Evolutionary conservation across 92 coral and sea anemone species (phyloP), one percentile per base, ranked within the genome.

Genomic region (Parazoanthus swiftii): DNA sequence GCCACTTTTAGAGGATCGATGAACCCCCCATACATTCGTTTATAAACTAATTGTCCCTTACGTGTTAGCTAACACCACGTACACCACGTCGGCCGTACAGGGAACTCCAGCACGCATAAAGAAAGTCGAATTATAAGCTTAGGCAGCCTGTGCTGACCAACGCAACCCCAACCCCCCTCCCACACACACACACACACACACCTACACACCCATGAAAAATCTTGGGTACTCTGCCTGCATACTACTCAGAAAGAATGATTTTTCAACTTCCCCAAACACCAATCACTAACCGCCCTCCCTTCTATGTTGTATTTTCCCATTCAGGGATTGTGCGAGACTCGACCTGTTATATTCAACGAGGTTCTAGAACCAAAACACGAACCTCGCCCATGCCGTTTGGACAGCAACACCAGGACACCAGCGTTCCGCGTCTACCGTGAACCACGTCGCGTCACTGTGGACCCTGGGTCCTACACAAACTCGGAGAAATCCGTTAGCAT

Each of bases 281-380:
- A 63, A 63, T 14, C 70, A 63, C 70, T 63, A 63, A 63, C 70
- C 18, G 1, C 18, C 9, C 59, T 13, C 59, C 59, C 59, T 63
- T 21, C 70, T 63, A 63, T 7, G 5, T 7, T 63, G 6, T 63
- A 23, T 44, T 81, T 58, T 73, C 70, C n/a, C 23, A 50, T 87
- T 26, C 79, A 95, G 98, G 87, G 81, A 58, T 87, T 90, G 54
- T 91, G 94, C 74, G 98, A 95, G 88, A 90, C 93, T 25, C 94
- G 72, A 39, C 96, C 98, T 11, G 98, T 95, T 21, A 86, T 93
- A 58, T 94, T 93, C 76, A 86, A 94, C 86, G 48, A 84, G 42
- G 26, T 26, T 3, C 20, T 73, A 7, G 37, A 70, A 71, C 67
- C 67, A 10, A 48, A 48, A 48, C 59, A 15, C 21, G 78, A 84